Conservation (phyloP, 2,797 vertebrate genomes). For the Anabacerthia variegaticeps region DNA sequence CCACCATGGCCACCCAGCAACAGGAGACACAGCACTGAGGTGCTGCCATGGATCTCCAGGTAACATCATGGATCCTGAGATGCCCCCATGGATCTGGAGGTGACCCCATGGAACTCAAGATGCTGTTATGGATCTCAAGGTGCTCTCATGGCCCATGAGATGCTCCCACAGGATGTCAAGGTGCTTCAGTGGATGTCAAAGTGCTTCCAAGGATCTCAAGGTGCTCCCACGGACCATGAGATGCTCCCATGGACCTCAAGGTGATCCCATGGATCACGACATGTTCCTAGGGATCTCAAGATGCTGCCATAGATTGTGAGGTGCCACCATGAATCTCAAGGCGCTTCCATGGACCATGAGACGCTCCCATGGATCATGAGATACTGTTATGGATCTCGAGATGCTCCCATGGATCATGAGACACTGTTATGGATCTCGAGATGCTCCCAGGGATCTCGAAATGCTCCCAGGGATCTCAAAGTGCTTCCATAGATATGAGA, state of each 20-base stretch:
- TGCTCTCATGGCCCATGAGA: not conserved
- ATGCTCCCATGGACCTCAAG: rapidly evolving
- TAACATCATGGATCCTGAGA: too few species aligned
- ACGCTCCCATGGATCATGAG: not conserved
- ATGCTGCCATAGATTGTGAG: not conserved
- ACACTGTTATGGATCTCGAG: not conserved
- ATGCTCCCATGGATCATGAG: not conserved
- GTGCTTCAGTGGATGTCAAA: not conserved
- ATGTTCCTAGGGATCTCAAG: rapidly evolving
- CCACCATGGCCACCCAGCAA: rapidly evolving
- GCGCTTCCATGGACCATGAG: not conserved
- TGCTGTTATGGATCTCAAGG: not conserved
- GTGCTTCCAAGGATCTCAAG: too few species aligned
- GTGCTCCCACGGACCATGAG: rapidly evolving
- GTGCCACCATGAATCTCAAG: rapidly evolving
- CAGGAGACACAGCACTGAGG: not conserved
- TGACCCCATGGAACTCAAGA: too few species aligned
- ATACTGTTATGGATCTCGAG: too few species aligned
- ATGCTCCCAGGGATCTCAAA: too few species aligned
- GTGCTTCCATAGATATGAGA: not conserved
- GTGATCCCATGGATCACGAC: rapidly evolving
- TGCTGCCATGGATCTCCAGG: too few species aligned
- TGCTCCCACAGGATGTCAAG: too few species aligned
- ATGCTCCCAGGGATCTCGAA: not conserved
- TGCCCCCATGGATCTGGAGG: too few species aligned